Conservation (phyloP, 2,797 vertebrate species). For the Artibeus jamaicensis region DNA sequence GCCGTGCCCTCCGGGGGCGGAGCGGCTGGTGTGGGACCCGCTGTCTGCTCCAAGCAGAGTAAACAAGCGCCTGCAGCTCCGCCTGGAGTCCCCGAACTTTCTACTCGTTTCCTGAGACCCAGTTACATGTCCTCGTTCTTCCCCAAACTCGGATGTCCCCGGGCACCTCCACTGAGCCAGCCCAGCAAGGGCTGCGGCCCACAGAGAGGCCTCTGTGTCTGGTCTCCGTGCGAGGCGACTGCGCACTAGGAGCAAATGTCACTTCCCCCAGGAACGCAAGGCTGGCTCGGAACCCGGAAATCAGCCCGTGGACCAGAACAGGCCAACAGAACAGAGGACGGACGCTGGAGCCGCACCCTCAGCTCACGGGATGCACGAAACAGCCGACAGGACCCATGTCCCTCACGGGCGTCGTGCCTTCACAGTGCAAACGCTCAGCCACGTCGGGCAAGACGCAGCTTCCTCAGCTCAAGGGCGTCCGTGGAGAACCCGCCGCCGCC, state of each 20-base stretch:
- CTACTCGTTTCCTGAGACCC: background rate
- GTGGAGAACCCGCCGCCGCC: background rate
- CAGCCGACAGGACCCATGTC: background rate
- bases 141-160: background rate
- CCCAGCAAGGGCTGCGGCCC: background rate
- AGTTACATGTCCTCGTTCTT: background rate
- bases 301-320: fast-evolving
- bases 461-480: background rate
- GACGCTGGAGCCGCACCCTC: background rate
- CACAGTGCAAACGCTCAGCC: background rate
- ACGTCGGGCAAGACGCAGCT: background rate
- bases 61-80: background rate
- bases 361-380: background rate
- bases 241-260: background rate
- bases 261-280: slow-evolving; percentile 20
- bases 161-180: background rate
- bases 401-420: background rate
- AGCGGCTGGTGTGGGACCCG: background rate
- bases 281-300: background rate
- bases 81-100: background rate
- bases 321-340: background rate
- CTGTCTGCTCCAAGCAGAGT: background rate
- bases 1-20: background rate
- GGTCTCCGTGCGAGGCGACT: background rate
- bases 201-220: background rate